phyloP scores from a whole-genome alignment of 2,797 vertebrate species.

The Aeoliscus strigatus region DNA sequence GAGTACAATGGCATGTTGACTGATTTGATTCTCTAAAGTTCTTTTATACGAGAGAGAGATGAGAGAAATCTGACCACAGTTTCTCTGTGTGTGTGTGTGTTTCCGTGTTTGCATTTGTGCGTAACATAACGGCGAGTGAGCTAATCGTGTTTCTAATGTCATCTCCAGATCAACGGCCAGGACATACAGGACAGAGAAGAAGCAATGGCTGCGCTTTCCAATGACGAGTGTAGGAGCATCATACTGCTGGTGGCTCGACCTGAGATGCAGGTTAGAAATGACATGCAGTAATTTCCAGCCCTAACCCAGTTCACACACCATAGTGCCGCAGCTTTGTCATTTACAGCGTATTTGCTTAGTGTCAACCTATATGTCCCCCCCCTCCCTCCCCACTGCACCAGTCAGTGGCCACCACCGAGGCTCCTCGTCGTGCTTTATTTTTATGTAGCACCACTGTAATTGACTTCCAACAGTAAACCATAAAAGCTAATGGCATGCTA shows the following conservation, averaged over 20 bases:
- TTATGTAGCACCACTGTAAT: slow-evolving; percentile 74
- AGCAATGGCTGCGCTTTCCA: slow-evolving; percentile 88
- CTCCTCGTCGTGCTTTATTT: slow-evolving; percentile 74
- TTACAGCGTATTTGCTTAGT: slow-evolving; percentile 24
- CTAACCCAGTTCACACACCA: slow-evolving; percentile 7
- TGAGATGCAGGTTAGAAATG: slow-evolving; percentile 84
- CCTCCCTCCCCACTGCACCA: slow-evolving; percentile 17
- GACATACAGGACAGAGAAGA: slow-evolving; percentile 90
- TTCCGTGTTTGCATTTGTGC: slow-evolving; percentile 5
- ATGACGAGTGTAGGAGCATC: slow-evolving; percentile 84
- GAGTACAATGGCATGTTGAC: slow-evolving; percentile 68
- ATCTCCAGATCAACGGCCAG: slow-evolving; percentile 89
- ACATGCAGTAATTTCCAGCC: neutral
- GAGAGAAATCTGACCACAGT: slow-evolving; percentile 2
- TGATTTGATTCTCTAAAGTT: slow-evolving; percentile 25
- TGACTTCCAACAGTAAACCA: slow-evolving; percentile 74
- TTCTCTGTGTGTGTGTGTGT: slow-evolving; percentile 4
- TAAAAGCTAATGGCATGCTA: slow-evolving; percentile 80
- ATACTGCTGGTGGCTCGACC: slow-evolving; percentile 88
- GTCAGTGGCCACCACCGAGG: slow-evolving; percentile 49
- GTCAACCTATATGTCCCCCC: slow-evolving; percentile 31
- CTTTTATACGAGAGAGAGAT: slow-evolving; percentile 13
- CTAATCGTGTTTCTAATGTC: slow-evolving; percentile 64
- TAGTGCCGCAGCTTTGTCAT: slow-evolving; percentile 15
- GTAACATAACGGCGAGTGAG: slow-evolving; percentile 3